Evolutionary conservation across 2,888 invertebrate species (phyloP).

Genomic region (Scaeva pyrastri): DNA sequence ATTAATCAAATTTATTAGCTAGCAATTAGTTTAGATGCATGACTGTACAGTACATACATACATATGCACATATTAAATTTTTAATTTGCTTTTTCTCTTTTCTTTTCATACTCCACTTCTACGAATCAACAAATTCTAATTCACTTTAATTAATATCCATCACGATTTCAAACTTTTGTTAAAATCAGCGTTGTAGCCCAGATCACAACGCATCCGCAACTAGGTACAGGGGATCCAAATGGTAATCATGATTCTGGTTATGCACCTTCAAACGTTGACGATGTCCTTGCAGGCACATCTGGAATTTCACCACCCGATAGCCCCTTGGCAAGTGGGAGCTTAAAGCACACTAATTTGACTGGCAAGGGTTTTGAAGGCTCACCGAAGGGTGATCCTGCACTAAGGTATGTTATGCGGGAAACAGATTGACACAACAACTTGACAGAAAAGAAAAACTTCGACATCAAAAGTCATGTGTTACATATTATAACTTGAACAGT

Average conservation of each 20-base stretch:
- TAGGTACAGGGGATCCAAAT: constrained; percentile 88
- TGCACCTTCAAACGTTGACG: constrained; percentile 87
- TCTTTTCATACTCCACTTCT: constrained; percentile 16
- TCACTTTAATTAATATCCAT: constrained; percentile 19
- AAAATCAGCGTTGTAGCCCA: constrained; percentile 85
- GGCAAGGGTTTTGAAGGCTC: constrained; percentile 82
- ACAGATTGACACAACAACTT: too few species aligned
- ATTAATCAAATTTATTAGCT: too few species aligned
- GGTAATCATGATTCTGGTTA: constrained; percentile 94
- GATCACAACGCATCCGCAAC: constrained; percentile 85
- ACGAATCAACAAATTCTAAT: not conserved
- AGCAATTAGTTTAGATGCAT: too few species aligned
- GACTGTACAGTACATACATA: too few species aligned
- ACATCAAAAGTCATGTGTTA: too few species aligned
- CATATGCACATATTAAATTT: too few species aligned
- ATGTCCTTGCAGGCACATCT: constrained; percentile 85
- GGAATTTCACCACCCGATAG: constrained; percentile 85
- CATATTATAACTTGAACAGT: too few species aligned
- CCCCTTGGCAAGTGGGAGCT: constrained; percentile 83
- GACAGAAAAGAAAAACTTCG: too few species aligned
- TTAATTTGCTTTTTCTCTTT: not conserved
- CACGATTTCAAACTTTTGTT: constrained; percentile 12
- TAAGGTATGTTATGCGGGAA: constrained; percentile 80
- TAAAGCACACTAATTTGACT: constrained; percentile 81
- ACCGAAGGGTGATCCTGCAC: constrained; percentile 82